phyloP scores from a whole-genome alignment of 2,888 invertebrate genomes.

The Xanthia icteritia region DNA sequence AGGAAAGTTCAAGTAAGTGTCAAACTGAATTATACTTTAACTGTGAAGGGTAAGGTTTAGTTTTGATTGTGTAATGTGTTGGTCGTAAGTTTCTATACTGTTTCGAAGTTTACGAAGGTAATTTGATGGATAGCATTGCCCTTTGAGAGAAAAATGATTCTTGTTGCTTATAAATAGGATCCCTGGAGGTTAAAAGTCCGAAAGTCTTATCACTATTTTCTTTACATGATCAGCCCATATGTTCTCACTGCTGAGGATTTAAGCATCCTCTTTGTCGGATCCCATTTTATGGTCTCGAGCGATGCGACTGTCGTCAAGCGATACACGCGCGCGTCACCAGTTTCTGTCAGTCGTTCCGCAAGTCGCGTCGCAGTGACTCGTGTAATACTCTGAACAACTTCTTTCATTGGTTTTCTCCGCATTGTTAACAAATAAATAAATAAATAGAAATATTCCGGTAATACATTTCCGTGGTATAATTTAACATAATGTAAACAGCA shows the following conservation, averaged over 20 bases:
- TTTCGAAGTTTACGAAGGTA: slow-evolving; percentile 1
- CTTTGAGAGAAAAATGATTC: background rate
- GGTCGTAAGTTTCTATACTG: background rate
- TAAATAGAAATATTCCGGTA: no score
- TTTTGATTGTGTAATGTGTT: slow-evolving; percentile 4
- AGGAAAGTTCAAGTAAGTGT: background rate
- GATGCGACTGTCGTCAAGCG: background rate
- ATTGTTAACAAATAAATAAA: no score
- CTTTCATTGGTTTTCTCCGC: no score
- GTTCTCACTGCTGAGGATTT: background rate
- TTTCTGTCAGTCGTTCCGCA: background rate
- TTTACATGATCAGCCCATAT: background rate
- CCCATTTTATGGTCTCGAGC: background rate
- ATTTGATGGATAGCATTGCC: background rate
- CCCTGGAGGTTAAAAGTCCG: background rate
- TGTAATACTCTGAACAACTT: no score
- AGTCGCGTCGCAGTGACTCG: no score
- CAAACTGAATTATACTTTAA: slow-evolving; percentile 7
- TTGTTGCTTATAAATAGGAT: background rate
- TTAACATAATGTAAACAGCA: background rate
- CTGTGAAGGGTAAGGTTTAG: background rate
- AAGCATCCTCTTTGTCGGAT: background rate
- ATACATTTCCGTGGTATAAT: no score
- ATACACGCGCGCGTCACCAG: background rate
- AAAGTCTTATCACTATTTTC: background rate